phyloP scores from a whole-genome alignment of 2,113 vertebrate species.

The Melanotaenia duboulayi region DNA sequence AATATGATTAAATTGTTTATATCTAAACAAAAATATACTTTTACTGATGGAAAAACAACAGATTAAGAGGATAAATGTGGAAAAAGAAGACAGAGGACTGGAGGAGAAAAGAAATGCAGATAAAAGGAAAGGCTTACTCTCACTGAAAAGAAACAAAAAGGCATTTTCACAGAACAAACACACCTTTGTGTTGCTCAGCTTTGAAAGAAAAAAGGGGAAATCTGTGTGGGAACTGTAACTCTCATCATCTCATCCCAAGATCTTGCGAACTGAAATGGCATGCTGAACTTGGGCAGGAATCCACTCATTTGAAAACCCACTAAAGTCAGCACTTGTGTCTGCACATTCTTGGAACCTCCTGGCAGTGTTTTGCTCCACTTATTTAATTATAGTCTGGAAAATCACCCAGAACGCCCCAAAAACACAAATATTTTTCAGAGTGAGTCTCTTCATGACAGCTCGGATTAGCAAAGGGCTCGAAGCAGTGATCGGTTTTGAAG shows the following conservation, averaged over 20 bases:
- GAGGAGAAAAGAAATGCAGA: constrained; percentile 4
- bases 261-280: not conserved
- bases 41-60: not conserved
- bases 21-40: not conserved
- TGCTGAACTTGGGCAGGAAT: not conserved
- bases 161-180: constrained; percentile 33
- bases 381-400: constrained; percentile 10
- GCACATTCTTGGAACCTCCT: not conserved
- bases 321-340: not conserved
- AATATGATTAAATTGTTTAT: too few species aligned
- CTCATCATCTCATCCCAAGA: not conserved
- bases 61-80: constrained; percentile 26
- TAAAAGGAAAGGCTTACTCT: constrained; percentile 6
- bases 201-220: not conserved
- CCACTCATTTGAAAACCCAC: not conserved
- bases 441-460: not conserved
- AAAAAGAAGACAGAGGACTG: constrained; percentile 9
- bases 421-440: constrained; percentile 12
- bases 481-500: not conserved
- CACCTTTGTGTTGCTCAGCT: not conserved
- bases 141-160: constrained; percentile 10
- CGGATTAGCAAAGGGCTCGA: not conserved
- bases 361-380: not conserved
- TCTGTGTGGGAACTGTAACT: not conserved
- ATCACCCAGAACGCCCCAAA: not conserved